Evolutionary conservation across 2,797 vertebrate species (phyloP).

Genomic region (Protosalanx chinensis): DNA sequence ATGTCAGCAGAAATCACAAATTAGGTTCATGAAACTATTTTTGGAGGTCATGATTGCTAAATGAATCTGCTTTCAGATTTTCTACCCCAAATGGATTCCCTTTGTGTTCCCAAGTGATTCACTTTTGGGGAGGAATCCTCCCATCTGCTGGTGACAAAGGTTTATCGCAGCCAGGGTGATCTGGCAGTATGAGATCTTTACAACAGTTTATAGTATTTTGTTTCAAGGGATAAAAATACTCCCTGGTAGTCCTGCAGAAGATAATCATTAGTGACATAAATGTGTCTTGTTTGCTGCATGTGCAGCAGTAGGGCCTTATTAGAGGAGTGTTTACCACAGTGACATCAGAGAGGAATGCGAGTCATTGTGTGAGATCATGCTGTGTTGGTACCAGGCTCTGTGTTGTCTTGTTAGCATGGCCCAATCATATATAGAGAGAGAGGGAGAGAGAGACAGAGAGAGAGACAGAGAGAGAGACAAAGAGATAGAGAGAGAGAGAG

Average conservation of each 20-base stretch:
- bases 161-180: conserved; percentile 19
- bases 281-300: conserved; percentile 47
- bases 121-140: conserved; percentile 11
- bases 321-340: conserved; percentile 40
- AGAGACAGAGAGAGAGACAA: too few relatives aligned
- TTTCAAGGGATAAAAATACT: neutral
- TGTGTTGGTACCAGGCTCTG: conserved; percentile 50
- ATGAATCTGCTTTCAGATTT: conserved; percentile 32
- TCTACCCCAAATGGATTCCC: conserved; percentile 21
- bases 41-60: conserved; percentile 24
- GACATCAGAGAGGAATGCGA: conserved; percentile 52
- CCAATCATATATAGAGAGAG: neutral
- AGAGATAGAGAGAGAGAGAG: too few relatives aligned
- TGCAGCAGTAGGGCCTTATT: conserved; percentile 37
- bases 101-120: neutral
- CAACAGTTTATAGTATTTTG: conserved; percentile 41
- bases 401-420: conserved; percentile 4
- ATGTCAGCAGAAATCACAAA: conserved; percentile 20
- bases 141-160: conserved; percentile 53
- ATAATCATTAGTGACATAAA: conserved; percentile 50
- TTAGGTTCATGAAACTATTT: conserved; percentile 18
- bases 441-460: too few relatives aligned
- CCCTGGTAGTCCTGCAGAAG: conserved; percentile 21
- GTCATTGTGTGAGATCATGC: conserved; percentile 58
- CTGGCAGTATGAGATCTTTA: neutral